These are phyloP conservation scores for Eremophila alpestris DNA, from an alignment of 2,797 vertebrate species.

Conservation along the genomic window DNA sequence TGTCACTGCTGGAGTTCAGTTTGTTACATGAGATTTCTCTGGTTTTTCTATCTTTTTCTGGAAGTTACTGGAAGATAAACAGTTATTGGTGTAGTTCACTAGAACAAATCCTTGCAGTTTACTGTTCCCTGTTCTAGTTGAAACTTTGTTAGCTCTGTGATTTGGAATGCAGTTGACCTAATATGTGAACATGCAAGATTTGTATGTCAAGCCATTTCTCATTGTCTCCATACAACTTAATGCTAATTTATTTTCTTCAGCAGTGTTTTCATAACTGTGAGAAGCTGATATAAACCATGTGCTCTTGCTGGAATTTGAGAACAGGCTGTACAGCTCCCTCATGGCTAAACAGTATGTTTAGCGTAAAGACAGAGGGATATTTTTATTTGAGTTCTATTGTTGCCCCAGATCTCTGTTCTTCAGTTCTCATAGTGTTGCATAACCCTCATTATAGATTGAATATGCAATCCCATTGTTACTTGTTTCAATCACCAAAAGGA, in stretches of 20 bases:
- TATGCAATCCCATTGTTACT: neutral
- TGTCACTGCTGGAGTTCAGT: neutral
- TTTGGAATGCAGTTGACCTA: constrained; percentile 21
- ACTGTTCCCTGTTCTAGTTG: neutral
- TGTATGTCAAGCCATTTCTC: constrained; percentile 31
- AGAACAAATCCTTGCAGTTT: neutral
- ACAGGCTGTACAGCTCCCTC: constrained; percentile 48
- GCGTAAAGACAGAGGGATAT: neutral
- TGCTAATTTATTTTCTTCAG: constrained; percentile 51
- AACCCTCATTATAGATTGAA: neutral
- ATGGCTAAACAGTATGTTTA: constrained; percentile 24
- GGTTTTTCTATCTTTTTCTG: neutral
- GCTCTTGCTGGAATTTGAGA: constrained; percentile 54
- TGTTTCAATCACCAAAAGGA: neutral
- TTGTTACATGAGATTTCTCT: neutral
- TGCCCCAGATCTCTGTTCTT: neutral
- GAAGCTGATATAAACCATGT: constrained; percentile 53
- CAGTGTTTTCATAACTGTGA: constrained; percentile 45
- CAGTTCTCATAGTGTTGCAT: neutral
- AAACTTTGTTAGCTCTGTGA: neutral
- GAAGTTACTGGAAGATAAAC: neutral
- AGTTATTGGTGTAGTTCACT: neutral
- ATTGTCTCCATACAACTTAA: constrained; percentile 32
- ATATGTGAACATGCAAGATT: constrained; percentile 7
- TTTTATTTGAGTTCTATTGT: neutral